These are phyloP conservation scores for Festucalex cinctus DNA, from an alignment of 2,113 vertebrate genomes.

Conservation along the genomic window DNA sequence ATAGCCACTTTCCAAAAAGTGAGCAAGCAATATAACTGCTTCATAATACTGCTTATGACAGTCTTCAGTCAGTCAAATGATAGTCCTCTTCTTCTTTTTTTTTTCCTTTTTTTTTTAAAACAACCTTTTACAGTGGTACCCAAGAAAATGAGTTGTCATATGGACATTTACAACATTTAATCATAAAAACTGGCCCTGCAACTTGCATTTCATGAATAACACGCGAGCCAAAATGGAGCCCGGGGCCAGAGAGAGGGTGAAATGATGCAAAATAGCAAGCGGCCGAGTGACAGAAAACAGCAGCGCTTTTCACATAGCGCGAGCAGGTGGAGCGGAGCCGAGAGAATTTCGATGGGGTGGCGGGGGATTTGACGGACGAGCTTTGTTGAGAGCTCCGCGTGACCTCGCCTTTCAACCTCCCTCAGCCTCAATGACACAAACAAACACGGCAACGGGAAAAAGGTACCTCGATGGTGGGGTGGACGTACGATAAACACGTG, in stretches of 20 bases:
- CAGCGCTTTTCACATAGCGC: slow-evolving; percentile 40
- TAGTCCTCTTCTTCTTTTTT: not conserved
- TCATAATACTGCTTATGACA: too few relatives aligned
- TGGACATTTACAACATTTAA: slow-evolving; percentile 9
- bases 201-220: slow-evolving; percentile 56
- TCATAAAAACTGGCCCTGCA: slow-evolving; percentile 22
- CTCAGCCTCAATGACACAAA: slow-evolving; percentile 53
- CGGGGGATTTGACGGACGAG: slow-evolving; percentile 62
- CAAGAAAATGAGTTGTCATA: slow-evolving; percentile 1
- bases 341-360: slow-evolving; percentile 64
- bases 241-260: slow-evolving; percentile 20
- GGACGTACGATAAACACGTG: not conserved
- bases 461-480: not conserved
- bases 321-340: slow-evolving; percentile 45
- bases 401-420: slow-evolving; percentile 63
- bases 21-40: too few relatives aligned
- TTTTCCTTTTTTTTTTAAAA: too few relatives aligned
- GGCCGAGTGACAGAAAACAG: slow-evolving; percentile 60
- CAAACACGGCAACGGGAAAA: slow-evolving; percentile 22
- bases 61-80: too few relatives aligned
- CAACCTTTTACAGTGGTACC: not conserved
- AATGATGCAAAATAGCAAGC: slow-evolving; percentile 62
- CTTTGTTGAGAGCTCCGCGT: slow-evolving; percentile 52
- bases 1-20: too few relatives aligned
- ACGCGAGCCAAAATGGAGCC: slow-evolving; percentile 33